Percentiles rank a stretch among this genome's conserved stretches.
phyloP scores from a whole-genome alignment of 2,888 invertebrate species.

The Ophion costatus region DNA sequence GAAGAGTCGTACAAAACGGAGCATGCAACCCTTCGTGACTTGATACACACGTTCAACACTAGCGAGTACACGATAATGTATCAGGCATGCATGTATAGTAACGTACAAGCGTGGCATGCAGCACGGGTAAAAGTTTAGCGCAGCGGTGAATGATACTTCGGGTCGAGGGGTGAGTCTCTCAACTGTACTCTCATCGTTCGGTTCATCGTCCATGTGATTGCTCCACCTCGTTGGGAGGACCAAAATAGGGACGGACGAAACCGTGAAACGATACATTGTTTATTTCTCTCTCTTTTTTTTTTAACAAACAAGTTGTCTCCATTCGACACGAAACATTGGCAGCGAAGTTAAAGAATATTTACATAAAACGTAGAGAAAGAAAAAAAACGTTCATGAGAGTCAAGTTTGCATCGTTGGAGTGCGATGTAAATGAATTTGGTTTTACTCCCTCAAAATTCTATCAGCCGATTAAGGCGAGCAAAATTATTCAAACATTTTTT shows the following conservation, averaged over 20 bases:
- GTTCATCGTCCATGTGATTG: conserved; percentile 58
- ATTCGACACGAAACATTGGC: too few relatives aligned
- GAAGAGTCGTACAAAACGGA: conserved; percentile 51
- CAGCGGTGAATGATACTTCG: conserved; percentile 38
- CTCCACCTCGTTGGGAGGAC: conserved; percentile 48
- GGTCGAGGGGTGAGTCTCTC: conserved; percentile 24
- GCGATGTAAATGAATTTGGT: too few relatives aligned
- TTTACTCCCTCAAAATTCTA: too few relatives aligned
- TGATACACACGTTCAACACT: conserved; percentile 18
- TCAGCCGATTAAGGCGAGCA: too few relatives aligned
- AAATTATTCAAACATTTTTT: too few relatives aligned
- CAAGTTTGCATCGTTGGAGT: too few relatives aligned
- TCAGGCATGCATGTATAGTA: neutral
- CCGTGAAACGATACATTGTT: neutral
- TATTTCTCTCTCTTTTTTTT: neutral
- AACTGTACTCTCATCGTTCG: conserved; percentile 43
- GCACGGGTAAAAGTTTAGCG: conserved; percentile 61
- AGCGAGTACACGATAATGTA: conserved; percentile 5
- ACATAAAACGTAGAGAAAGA: too few relatives aligned
- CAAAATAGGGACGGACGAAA: neutral
- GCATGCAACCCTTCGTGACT: conserved; percentile 51
- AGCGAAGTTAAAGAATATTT: too few relatives aligned
- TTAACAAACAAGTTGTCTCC: too few relatives aligned
- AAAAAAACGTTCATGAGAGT: too few relatives aligned
- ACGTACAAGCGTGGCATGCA: conserved; percentile 58